Evolutionary conservation across 2,888 invertebrate species (phyloP).

Genomic region (Tinea trinotella): DNA sequence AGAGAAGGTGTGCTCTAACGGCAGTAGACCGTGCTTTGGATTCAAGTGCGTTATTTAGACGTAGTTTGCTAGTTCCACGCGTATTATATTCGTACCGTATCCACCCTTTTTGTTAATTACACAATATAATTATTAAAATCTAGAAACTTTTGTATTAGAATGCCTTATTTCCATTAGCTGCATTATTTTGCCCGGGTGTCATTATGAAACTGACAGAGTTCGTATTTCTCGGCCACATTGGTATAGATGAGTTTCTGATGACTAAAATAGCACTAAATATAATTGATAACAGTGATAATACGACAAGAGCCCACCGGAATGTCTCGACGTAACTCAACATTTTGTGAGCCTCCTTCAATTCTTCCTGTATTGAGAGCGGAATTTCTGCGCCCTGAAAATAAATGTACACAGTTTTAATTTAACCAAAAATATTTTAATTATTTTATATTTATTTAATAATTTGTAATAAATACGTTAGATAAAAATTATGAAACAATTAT

Average conservation of each 20-base stretch:
- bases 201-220: conserved; percentile 56
- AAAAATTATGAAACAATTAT: too few species aligned
- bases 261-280: conserved; percentile 30
- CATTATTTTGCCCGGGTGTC: conserved; percentile 28
- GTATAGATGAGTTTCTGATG: conserved; percentile 34
- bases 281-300: conserved; percentile 33
- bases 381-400: conserved; percentile 56
- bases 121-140: too few species aligned
- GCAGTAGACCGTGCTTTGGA: too few species aligned
- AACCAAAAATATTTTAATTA: too few species aligned
- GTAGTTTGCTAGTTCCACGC: too few species aligned
- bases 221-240: conserved; percentile 37
- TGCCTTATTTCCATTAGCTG: conserved; percentile 14
- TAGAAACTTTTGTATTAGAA: conserved; percentile 6
- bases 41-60: too few species aligned
- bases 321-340: conserved; percentile 47
- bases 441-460: too few species aligned
- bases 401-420: too few species aligned
- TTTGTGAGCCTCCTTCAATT: conserved; percentile 44
- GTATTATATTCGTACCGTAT: too few species aligned
- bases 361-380: conserved; percentile 38
- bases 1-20: too few species aligned
- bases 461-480: too few species aligned
- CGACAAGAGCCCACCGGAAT: conserved; percentile 54
- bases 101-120: too few species aligned